phyloP scores from a whole-genome alignment of 1,140 invertebrate genomes.

The Macrobrachium nipponense region DNA sequence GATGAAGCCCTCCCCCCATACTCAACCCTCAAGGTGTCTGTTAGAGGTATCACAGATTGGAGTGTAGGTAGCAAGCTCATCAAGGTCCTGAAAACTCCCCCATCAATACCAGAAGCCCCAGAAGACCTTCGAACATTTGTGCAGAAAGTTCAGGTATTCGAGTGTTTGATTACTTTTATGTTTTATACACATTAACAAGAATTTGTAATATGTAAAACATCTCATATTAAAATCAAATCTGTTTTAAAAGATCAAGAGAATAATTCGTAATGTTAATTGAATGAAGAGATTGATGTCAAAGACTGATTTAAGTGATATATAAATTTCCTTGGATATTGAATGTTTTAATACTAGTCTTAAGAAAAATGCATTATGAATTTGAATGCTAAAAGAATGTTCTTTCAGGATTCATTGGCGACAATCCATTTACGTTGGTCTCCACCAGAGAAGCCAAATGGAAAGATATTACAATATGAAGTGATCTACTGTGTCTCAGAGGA shows the following conservation, averaged over 20 bases:
- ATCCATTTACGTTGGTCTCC: constrained; percentile 79
- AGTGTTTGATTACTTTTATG: constrained; percentile 64
- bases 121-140: constrained; percentile 37
- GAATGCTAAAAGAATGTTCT: constrained; percentile 63
- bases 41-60: constrained; percentile 88
- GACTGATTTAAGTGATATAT: too few species aligned
- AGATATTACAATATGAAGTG: constrained; percentile 79
- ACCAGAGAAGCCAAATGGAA: constrained; percentile 79
- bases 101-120: constrained; percentile 28
- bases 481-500: constrained; percentile 72
- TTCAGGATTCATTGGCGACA: constrained; percentile 26
- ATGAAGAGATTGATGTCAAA: too few species aligned
- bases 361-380: not conserved
- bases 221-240: too few species aligned
- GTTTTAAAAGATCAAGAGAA: too few species aligned
- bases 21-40: constrained; percentile 76
- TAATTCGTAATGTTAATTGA: too few species aligned
- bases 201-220: too few species aligned
- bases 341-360: too few species aligned
- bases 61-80: constrained; percentile 67
- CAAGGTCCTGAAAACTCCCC: constrained; percentile 20
- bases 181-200: too few species aligned
- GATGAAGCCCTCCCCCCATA: constrained; percentile 74
- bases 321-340: too few species aligned
- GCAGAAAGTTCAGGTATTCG: constrained; percentile 76